phyloP scores from a whole-genome alignment of 2,888 invertebrate species.

The Andrena bicolor region DNA sequence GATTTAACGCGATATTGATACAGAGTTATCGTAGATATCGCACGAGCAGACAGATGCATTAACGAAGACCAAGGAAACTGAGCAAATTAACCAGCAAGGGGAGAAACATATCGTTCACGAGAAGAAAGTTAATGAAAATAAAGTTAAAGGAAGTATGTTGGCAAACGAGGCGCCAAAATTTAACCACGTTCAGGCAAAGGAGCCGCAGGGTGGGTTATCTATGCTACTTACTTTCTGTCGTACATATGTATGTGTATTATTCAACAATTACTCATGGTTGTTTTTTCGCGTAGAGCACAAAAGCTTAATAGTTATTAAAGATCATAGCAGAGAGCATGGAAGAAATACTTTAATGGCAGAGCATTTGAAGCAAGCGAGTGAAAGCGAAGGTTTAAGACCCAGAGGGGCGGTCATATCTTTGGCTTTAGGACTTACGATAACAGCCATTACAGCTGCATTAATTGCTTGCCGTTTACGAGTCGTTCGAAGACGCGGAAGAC shows the following conservation, averaged over 20 bases:
- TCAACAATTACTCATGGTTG: background rate
- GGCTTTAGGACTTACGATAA: constrained; percentile 92
- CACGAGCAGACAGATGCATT: constrained; percentile 54
- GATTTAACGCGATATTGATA: background rate
- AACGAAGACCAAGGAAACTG: constrained; percentile 35
- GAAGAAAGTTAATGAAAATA: constrained; percentile 45
- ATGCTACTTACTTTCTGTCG: background rate
- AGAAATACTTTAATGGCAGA: constrained; percentile 71
- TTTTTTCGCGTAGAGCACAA: constrained; percentile 55
- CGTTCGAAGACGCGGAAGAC: constrained; percentile 91
- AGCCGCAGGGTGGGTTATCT: constrained; percentile 56
- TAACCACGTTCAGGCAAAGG: constrained; percentile 46
- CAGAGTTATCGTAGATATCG: constrained; percentile 43
- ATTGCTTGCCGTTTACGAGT: constrained; percentile 94
- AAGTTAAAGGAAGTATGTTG: constrained; percentile 33
- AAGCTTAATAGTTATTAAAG: constrained; percentile 62
- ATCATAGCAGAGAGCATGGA: constrained; percentile 61
- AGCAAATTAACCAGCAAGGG: constrained; percentile 28
- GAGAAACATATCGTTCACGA: constrained; percentile 25
- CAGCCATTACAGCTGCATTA: constrained; percentile 92
- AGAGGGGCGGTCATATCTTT: constrained; percentile 93
- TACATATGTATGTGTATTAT: background rate
- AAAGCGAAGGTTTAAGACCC: constrained; percentile 86
- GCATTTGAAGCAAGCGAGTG: constrained; percentile 76
- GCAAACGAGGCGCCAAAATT: constrained; percentile 42